These are phyloP conservation scores for Anodontia alba DNA, from an alignment of 2,888 invertebrate genomes.

Conservation along the genomic window DNA sequence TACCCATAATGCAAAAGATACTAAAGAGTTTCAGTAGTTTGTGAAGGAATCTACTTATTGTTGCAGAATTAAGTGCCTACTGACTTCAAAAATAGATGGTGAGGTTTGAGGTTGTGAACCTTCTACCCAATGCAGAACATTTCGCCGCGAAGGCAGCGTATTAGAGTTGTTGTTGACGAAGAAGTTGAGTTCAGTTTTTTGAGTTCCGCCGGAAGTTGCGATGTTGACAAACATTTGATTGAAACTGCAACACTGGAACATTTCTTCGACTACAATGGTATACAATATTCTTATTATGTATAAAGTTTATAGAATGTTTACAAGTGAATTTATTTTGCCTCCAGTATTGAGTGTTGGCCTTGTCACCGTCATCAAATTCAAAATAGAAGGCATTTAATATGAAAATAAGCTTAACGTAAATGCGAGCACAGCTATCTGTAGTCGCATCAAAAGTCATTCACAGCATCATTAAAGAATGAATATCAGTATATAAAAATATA, in stretches of 20 bases:
- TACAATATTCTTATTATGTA: background rate
- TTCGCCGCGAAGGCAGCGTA: background rate
- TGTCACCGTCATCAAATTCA: too few species aligned
- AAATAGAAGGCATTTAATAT: too few species aligned
- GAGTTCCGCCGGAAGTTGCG: background rate
- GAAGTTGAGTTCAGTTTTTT: background rate
- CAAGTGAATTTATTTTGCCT: background rate
- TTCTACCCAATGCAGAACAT: background rate
- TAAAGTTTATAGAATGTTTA: background rate
- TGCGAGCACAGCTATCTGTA: too few species aligned
- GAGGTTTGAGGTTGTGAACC: background rate
- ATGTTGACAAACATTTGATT: constrained; percentile 4
- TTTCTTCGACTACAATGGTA: background rate
- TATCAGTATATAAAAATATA: too few species aligned
- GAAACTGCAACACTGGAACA: background rate
- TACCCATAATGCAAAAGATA: background rate
- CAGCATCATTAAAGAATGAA: too few species aligned
- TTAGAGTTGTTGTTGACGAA: background rate
- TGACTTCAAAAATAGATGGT: too few species aligned
- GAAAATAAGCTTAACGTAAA: too few species aligned
- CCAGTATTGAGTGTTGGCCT: too few species aligned
- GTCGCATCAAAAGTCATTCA: too few species aligned
- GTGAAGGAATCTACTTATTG: background rate
- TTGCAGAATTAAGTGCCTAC: background rate
- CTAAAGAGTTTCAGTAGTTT: background rate